Percentiles rank a stretch among this genome's conserved stretches.
These are phyloP conservation scores for Oreochromis niloticus DNA, from an alignment of 2,113 vertebrate species.

Conservation along the genomic window DNA sequence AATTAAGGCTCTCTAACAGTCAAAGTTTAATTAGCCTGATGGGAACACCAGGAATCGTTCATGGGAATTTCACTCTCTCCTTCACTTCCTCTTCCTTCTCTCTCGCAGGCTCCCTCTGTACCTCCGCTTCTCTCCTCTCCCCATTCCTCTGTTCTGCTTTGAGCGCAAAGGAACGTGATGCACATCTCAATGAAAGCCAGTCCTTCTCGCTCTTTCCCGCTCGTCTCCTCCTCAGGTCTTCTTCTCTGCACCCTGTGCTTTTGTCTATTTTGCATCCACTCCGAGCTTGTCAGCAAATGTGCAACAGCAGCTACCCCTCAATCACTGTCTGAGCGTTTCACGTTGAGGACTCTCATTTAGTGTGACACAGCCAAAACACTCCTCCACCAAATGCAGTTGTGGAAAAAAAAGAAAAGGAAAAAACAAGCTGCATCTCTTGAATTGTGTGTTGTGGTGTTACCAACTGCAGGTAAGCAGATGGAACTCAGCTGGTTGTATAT, in stretches of 20 bases:
- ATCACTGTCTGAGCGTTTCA: not conserved
- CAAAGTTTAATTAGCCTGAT: conserved; percentile 68
- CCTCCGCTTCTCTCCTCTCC: not conserved
- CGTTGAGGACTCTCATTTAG: not conserved
- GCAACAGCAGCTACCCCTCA: not conserved
- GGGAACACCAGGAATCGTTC: conserved; percentile 41
- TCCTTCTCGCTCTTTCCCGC: not conserved
- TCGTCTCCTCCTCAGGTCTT: not conserved
- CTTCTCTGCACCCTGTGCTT: not conserved
- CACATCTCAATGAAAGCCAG: conserved; percentile 37
- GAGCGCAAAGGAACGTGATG: conserved; percentile 46
- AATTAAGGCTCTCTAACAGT: conserved; percentile 63
- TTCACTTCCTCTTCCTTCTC: not conserved
- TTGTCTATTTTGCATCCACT: not conserved
- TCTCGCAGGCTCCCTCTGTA: not conserved
- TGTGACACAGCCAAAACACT: not conserved
- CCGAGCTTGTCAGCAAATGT: not conserved
- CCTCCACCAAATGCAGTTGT: not conserved
- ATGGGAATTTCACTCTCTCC: conserved; percentile 4
- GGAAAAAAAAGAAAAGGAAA: not conserved
- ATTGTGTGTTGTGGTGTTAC: not conserved
- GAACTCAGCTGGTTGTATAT: not conserved
- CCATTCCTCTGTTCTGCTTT: not conserved
- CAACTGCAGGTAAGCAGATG: not conserved
- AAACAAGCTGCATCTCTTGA: not conserved